These are phyloP conservation scores for Genyomyrus donnyi DNA, from an alignment of 2,113 vertebrate species.

Conservation along the genomic window DNA sequence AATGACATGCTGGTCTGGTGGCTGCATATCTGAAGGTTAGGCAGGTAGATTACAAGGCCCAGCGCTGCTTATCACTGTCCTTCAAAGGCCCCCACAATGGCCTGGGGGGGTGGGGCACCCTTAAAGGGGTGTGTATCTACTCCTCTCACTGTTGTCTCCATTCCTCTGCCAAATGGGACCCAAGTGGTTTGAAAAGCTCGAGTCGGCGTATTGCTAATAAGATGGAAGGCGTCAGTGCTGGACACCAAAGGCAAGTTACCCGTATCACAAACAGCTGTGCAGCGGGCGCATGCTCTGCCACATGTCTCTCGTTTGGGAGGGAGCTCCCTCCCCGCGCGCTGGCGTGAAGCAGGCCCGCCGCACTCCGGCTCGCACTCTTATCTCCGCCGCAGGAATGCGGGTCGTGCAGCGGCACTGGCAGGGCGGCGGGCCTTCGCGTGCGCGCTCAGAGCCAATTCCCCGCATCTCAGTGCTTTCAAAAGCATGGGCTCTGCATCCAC, in stretches of 20 bases:
- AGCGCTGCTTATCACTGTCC: constrained; percentile 25
- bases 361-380: constrained; percentile 28
- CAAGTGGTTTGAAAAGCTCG: background rate
- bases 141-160: constrained; percentile 12
- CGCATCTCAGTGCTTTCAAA: background rate
- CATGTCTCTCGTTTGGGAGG: constrained; percentile 34
- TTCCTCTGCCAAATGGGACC: background rate
- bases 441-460: background rate
- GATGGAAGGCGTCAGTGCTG: background rate
- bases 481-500: background rate
- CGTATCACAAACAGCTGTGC: constrained; percentile 4
- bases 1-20: background rate
- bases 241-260: background rate
- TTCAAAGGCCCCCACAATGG: constrained; percentile 30
- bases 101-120: constrained; percentile 25
- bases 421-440: background rate
- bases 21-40: constrained; percentile 1
- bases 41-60: constrained; percentile 21
- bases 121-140: constrained; percentile 6
- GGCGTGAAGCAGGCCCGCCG: constrained; percentile 11
- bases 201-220: background rate
- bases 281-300: constrained; percentile 13
- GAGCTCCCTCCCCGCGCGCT: constrained; percentile 25
- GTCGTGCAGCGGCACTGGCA: background rate
- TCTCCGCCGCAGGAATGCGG: background rate